A percentile compares a stretch with the other conserved stretches of the same genome.
phyloP scores from a whole-genome alignment of 1,140 invertebrate genomes.

The Lordiphosa collinella region DNA sequence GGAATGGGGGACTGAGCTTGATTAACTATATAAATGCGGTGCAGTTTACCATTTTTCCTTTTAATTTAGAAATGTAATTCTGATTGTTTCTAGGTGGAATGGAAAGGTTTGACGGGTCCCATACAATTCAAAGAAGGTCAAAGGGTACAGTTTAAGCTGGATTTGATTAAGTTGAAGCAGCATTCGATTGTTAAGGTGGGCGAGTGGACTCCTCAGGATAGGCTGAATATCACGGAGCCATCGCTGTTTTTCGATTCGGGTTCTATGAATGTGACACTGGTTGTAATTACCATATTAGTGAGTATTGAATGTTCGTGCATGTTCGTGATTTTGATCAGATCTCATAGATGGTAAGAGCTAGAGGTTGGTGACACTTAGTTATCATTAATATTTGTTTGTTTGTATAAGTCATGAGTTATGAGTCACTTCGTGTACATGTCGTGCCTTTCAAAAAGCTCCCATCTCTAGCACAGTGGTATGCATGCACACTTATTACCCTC shows the following conservation, averaged over 20 bases:
- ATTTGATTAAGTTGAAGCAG: conserved; percentile 90
- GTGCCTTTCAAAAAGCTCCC: too few relatives aligned
- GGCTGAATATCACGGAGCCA: conserved; percentile 90
- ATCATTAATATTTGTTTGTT: too few relatives aligned
- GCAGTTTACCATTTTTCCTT: conserved; percentile 40
- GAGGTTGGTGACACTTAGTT: too few relatives aligned
- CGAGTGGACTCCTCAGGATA: conserved; percentile 87
- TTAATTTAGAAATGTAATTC: neutral
- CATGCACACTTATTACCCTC: neutral
- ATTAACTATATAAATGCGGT: conserved; percentile 96
- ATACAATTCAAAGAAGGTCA: conserved; percentile 93
- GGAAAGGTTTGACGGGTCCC: conserved; percentile 90
- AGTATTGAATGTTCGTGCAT: conserved; percentile 6
- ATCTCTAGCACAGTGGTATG: neutral
- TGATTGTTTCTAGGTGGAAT: conserved; percentile 56
- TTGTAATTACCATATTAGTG: conserved; percentile 76
- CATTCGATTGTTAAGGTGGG: conserved; percentile 86
- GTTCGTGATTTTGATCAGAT: neutral
- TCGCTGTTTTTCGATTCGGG: conserved; percentile 90
- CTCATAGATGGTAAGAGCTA: too few relatives aligned
- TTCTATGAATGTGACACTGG: conserved; percentile 91
- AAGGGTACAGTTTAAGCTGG: conserved; percentile 90
- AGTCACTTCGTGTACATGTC: too few relatives aligned
- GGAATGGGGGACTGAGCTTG: conserved; percentile 91
- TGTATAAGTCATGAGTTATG: too few relatives aligned